A percentile compares a stretch with the other conserved stretches of the same genome.
These are phyloP conservation scores for Epizoanthus rinbou DNA, from an alignment of 92 coral and sea anemone species.

Conservation along the genomic window DNA sequence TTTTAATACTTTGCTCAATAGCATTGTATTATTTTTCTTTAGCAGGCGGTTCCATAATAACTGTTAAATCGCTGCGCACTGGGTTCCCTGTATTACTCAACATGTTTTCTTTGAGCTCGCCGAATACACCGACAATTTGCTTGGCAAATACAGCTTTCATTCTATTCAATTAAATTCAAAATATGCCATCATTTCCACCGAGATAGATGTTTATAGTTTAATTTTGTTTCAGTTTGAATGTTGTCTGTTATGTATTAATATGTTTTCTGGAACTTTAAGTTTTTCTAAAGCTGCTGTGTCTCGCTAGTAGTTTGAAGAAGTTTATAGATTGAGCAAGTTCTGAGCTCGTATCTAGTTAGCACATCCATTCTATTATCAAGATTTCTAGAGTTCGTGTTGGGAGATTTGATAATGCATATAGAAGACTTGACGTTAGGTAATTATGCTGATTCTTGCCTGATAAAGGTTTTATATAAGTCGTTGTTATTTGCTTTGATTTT, in stretches of 20 bases:
- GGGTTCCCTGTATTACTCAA: background rate
- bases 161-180: slow-evolving; percentile 24
- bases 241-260: background rate
- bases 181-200: background rate
- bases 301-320: background rate
- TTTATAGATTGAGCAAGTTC: too few relatives aligned
- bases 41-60: background rate
- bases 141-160: slow-evolving; percentile 4
- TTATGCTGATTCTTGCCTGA: slow-evolving; percentile 11
- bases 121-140: slow-evolving; percentile 23
- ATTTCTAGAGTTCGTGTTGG: too few relatives aligned
- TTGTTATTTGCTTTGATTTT: slow-evolving; percentile 37
- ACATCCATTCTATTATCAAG: too few relatives aligned
- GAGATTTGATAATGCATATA: too few relatives aligned
- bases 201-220: background rate
- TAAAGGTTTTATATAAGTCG: background rate
- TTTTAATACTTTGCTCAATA: background rate
- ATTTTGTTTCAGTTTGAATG: background rate
- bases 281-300: background rate
- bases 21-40: background rate
- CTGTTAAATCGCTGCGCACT: background rate
- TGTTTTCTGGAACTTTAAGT: slow-evolving; percentile 12
- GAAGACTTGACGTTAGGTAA: background rate
- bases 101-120: slow-evolving; percentile 30
- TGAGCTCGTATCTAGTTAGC: too few relatives aligned